A percentile compares a stretch with the other conserved stretches of the same genome.
phyloP scores from a whole-genome alignment of 2,113 vertebrate genomes.

The Limanda limanda region DNA sequence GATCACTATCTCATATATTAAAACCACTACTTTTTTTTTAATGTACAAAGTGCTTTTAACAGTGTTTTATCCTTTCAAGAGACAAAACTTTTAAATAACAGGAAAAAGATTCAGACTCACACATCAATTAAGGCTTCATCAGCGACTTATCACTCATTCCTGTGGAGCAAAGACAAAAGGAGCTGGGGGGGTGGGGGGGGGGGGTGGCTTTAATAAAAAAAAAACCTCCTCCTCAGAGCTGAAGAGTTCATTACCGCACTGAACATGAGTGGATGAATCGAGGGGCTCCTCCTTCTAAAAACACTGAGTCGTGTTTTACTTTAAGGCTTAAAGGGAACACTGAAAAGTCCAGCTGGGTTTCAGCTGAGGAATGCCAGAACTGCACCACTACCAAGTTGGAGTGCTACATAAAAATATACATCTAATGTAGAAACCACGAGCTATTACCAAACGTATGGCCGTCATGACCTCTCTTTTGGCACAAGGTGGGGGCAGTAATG shows the following conservation, averaged over 20 bases:
- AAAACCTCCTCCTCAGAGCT: neutral
- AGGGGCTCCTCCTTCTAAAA: slow-evolving; percentile 31
- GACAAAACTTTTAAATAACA: slow-evolving; percentile 25
- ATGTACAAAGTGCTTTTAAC: slow-evolving; percentile 75
- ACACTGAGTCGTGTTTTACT: slow-evolving; percentile 29
- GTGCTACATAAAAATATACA: slow-evolving; percentile 36
- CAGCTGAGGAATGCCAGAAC: slow-evolving; percentile 39
- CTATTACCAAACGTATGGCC: slow-evolving; percentile 53
- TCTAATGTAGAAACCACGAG: slow-evolving; percentile 41
- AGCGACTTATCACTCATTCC: slow-evolving; percentile 41
- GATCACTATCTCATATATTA: slow-evolving; percentile 47
- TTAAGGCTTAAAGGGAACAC: slow-evolving; percentile 68
- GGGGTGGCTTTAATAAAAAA: slow-evolving; percentile 1
- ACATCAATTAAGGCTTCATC: slow-evolving; percentile 64
- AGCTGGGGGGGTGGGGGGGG: neutral
- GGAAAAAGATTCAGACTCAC: slow-evolving; percentile 16
- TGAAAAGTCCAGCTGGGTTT: slow-evolving; percentile 35
- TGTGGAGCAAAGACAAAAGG: slow-evolving; percentile 16
- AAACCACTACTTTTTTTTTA: slow-evolving; percentile 36
- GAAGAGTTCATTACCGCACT: slow-evolving; percentile 38
- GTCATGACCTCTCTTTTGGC: slow-evolving; percentile 62
- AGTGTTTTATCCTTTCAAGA: slow-evolving; percentile 48
- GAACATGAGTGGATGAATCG: slow-evolving; percentile 30
- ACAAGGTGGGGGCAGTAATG: slow-evolving; percentile 33
- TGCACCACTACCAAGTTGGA: slow-evolving; percentile 14